Conservation (phyloP, 2,797 vertebrate species). For the Pseudochirops cupreus region DNA sequence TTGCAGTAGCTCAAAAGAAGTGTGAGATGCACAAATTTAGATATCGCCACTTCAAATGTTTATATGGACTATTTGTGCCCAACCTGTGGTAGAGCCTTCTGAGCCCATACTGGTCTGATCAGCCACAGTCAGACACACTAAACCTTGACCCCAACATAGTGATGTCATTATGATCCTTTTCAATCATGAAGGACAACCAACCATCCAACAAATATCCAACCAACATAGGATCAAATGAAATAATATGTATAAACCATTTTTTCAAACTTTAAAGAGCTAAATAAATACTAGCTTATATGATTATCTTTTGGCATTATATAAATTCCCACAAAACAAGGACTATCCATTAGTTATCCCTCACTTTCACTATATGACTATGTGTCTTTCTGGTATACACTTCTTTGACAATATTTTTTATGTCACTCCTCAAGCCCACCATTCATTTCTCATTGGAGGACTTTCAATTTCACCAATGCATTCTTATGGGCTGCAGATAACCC, state of each 20-base stretch:
- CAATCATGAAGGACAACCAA: background rate
- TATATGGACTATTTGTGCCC: too few species aligned
- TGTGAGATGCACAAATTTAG: too few species aligned
- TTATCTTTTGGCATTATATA: background rate
- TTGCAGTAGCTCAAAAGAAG: background rate
- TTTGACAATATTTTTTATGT: background rate
- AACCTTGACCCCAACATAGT: background rate
- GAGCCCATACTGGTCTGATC: background rate
- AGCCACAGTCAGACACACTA: background rate
- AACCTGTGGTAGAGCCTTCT: too few species aligned
- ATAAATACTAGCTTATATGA: background rate
- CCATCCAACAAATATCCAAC: background rate
- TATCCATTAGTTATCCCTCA: background rate
- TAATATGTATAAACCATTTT: background rate
- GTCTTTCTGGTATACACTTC: background rate
- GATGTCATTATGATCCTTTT: background rate
- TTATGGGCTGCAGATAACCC: background rate
- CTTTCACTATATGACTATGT: background rate
- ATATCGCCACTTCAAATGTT: too few species aligned
- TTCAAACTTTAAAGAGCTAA: background rate
- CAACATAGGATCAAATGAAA: background rate
- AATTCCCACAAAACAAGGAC: background rate
- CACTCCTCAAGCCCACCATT: background rate
- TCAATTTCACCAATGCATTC: background rate
- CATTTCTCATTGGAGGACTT: background rate